Percentiles rank a stretch among this genome's conserved stretches.
These are phyloP conservation scores for Monodelphis domestica DNA, from an alignment of 2,797 vertebrate genomes.

Conservation along the genomic window DNA sequence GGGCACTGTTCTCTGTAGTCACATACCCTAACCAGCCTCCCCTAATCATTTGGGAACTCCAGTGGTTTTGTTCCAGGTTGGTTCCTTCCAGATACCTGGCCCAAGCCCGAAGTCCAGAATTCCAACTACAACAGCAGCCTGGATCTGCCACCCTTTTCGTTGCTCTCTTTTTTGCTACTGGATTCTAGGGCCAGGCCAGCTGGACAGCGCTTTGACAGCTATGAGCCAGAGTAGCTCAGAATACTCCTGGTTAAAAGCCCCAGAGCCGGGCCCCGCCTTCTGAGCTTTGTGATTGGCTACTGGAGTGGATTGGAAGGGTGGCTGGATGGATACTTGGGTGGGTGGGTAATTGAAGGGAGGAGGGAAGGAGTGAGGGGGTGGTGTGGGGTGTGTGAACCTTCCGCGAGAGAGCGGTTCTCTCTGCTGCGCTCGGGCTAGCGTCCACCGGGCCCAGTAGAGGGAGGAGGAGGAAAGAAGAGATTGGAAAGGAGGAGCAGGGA, in stretches of 20 bases:
- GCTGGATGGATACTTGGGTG: constrained; percentile 1
- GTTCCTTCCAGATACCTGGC: not conserved
- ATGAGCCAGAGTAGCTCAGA: constrained; percentile 17
- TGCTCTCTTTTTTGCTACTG: accelerated
- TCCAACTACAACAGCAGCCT: not conserved
- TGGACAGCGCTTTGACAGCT: constrained; percentile 53
- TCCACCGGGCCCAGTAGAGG: not conserved
- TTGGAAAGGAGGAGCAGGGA: not conserved
- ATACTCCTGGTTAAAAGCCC: not conserved
- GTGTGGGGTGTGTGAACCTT: not conserved
- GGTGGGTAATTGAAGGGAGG: not conserved
- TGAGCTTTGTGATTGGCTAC: constrained; percentile 52
- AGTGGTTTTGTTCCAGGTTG: not conserved
- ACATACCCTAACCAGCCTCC: not conserved
- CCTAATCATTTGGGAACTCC: not conserved
- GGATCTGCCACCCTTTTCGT: not conserved
- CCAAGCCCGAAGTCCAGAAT: not conserved
- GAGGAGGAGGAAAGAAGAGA: not conserved
- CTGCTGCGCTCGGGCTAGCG: not conserved
- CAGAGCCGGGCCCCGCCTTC: constrained; percentile 21
- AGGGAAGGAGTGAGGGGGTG: not conserved
- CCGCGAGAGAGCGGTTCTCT: not conserved
- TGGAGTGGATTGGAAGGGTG: not conserved
- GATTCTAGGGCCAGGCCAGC: not conserved
- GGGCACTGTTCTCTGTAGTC: not conserved